Percentiles rank a stretch among this genome's conserved stretches.
Conservation (phyloP, 2,113 vertebrate species). For the Dendropsophus ebraccatus region DNA sequence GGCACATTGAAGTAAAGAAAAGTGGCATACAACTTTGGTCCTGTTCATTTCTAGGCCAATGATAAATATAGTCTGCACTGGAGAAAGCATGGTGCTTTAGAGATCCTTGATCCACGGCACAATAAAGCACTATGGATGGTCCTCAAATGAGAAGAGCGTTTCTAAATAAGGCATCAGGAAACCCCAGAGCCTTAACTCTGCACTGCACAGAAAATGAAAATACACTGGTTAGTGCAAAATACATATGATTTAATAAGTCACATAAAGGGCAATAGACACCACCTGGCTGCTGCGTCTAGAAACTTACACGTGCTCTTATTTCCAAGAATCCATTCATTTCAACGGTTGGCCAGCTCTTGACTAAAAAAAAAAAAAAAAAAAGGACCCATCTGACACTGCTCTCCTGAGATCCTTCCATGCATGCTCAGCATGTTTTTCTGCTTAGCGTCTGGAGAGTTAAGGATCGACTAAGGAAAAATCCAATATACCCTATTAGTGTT, state of each 20-base stretch:
- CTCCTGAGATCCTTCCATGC: no score
- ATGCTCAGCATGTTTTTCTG: no score
- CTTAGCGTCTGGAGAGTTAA: no score
- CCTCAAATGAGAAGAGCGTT: no score
- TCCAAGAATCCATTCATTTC: neutral
- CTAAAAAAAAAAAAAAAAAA: no score
- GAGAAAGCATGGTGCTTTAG: conserved; percentile 42
- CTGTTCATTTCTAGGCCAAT: conserved; percentile 52
- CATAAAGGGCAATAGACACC: neutral
- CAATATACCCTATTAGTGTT: no score
- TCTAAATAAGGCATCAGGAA: conserved; percentile 43
- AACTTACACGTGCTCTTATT: neutral
- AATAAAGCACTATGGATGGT: conserved; percentile 49
- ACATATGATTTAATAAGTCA: neutral
- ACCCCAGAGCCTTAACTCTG: conserved; percentile 46
- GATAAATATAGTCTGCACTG: conserved; percentile 46
- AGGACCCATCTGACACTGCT: no score
- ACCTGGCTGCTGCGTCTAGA: no score
- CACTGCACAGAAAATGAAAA: conserved; percentile 54
- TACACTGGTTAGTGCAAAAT: conserved; percentile 45
- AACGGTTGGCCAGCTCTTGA: no score
- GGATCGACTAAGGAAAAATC: no score
- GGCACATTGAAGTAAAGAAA: conserved; percentile 45
- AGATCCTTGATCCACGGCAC: conserved; percentile 46
- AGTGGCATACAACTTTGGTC: conserved; percentile 49